Conservation (phyloP, 1,140 invertebrate genomes). For the Nephotettix cincticeps region DNA sequence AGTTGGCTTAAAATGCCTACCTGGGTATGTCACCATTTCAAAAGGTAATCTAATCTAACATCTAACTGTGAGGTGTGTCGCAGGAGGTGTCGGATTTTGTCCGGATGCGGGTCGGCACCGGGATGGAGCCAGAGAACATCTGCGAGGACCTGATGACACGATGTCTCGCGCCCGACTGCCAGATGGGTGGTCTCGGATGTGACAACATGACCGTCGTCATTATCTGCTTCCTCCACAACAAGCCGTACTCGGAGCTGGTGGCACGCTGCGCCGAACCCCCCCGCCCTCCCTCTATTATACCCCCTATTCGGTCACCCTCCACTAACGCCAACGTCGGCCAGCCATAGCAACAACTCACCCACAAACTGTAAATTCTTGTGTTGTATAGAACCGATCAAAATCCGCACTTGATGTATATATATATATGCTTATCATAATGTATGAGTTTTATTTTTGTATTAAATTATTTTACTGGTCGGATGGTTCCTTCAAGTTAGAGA, state of each 20-base stretch:
- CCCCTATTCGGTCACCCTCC: not conserved
- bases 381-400: too few species aligned
- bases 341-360: too few species aligned
- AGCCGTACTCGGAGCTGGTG: constrained; percentile 70
- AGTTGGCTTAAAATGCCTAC: too few species aligned
- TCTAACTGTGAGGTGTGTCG: not conserved
- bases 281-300: constrained; percentile 19
- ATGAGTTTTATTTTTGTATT: too few species aligned
- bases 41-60: too few species aligned
- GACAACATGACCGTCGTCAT: constrained; percentile 98
- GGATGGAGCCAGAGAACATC: constrained; percentile 88
- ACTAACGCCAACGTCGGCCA: too few species aligned
- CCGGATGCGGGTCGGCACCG: constrained; percentile 71
- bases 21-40: too few species aligned
- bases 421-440: too few species aligned
- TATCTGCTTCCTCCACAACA: constrained; percentile 75
- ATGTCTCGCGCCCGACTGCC: constrained; percentile 93
- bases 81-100: constrained; percentile 93
- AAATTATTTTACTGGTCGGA: too few species aligned
- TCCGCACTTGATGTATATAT: too few species aligned
- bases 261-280: constrained; percentile 44
- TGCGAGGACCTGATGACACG: constrained; percentile 94
- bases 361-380: too few species aligned
- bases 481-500: too few species aligned
- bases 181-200: constrained; percentile 94